Percentiles rank a stretch among this genome's conserved stretches.
Conservation (phyloP, 2,888 invertebrate genomes). For the Troides aeacus region DNA sequence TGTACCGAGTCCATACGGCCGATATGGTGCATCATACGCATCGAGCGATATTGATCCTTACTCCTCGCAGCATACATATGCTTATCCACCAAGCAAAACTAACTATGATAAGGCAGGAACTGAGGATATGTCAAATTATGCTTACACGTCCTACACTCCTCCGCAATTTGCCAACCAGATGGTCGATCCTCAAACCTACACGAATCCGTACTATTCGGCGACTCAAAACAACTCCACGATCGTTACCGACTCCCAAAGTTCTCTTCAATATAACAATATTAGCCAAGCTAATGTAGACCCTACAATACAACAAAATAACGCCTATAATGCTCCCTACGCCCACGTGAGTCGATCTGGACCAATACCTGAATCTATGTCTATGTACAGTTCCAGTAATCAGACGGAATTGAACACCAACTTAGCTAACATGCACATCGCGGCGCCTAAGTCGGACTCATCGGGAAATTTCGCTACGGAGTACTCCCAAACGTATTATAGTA, state of each 20-base stretch:
- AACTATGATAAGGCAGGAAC: conserved; percentile 49
- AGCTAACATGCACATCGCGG: conserved; percentile 62
- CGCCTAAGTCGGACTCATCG: conserved; percentile 46
- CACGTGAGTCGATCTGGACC: conserved; percentile 40
- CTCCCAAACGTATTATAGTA: conserved; percentile 62
- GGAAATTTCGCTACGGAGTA: conserved; percentile 50
- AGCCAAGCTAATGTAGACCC: conserved; percentile 41
- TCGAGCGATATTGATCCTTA: conserved; percentile 52
- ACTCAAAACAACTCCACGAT: conserved; percentile 52
- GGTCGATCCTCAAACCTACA: conserved; percentile 56
- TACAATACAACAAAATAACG: conserved; percentile 36
- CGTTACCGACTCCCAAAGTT: conserved; percentile 58
- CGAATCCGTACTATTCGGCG: conserved; percentile 63
- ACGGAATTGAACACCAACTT: conserved; percentile 57
- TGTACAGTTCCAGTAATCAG: conserved; percentile 43
- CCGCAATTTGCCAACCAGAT: conserved; percentile 56
- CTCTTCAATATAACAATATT: conserved; percentile 37
- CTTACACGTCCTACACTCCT: conserved; percentile 62
- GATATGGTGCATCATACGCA: conserved; percentile 51
- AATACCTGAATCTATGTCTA: conserved; percentile 46
- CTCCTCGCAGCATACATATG: conserved; percentile 46
- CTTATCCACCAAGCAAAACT: conserved; percentile 48
- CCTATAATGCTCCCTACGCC: conserved; percentile 43
- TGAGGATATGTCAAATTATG: conserved; percentile 49
- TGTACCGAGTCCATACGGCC: conserved; percentile 51